Base-by-base conservation (phyloP, 2,888 invertebrate genomes). In the Cecidostiba fungosa region DNA sequence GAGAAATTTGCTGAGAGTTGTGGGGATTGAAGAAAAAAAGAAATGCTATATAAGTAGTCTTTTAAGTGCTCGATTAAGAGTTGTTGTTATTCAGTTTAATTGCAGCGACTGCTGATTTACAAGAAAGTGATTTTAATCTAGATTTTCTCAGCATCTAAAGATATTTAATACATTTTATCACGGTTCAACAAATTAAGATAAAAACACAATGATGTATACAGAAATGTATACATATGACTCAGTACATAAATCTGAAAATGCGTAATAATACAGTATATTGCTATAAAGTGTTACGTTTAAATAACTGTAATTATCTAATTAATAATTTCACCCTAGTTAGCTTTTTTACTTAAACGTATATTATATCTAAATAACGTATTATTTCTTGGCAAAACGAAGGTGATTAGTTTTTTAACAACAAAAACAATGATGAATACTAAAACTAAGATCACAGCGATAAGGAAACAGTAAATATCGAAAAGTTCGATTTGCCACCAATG, bases 401-500 rank as follows among this genome's bases (percentile, higher is more conserved):
- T 50, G 10, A 36, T 10, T 23, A 69, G 36, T 16, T 5, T 6
- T 50, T 12, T 32, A 8, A 32, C 66, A 10, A 54, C 36, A 23
- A 82, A 32, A 16, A 54, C 12, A 12, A 70, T 23, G 8, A 26
- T 12, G 39, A 8, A 32, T 5, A 77, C 29, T 5, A 23, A 10
- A 2, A 26, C n/a, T 26, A 70, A 8, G 29, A 23, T 19, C 12
- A 50, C 14, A 0, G 10, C 4, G 4, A 16, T 23, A 5, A 83
- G 50, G 36, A 83, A 83, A 16, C 54, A 70, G 16, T 77, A 83
- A 72, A 80, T 32, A 54, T 80, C 72, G 0, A 80, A 54, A 32
- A 80, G 80, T 8, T 80, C 80, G 43, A n/a, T n/a, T 39, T 80
- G 72, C 80, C 80, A 80, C 72, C 80, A 80, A 3, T n/a, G 23